Base-by-base conservation (phyloP, 2,888 invertebrate genomes). In the Amblyteles armatorius region DNA sequence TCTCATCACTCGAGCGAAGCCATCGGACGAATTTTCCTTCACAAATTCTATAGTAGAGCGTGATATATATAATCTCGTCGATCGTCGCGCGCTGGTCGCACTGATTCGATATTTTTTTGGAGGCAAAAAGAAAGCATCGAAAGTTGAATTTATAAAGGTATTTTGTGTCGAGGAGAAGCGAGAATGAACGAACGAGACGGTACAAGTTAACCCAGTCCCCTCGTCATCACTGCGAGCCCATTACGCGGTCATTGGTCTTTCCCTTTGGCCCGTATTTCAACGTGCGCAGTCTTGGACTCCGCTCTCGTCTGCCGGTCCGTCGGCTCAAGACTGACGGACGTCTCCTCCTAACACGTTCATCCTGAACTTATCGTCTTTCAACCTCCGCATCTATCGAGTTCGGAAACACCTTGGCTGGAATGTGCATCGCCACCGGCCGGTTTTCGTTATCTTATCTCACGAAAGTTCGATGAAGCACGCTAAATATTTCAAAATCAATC, bases 21-120 rank as follows among this genome's bases (percentile, higher is more conserved):
- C 90, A 89, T 88, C 89, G 89, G 90, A 91, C 92, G 91, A 91
- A 91, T 92, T 91, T 90, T 88, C 88, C 78, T 88, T 89, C 80
- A 85, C 83, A 88, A 88, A 88, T 90, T 40, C 22, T 57, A 29
- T 60, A 7, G 16, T 69, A 19, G 13, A 9, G 16, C 33, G n/a
- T 19, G 2, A 19, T 16, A 19, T n/a, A 19, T n/a, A 52, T 52
- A 19, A 19, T 52, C 5, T 19, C 52, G 52, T 33, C 33, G 6
- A 6, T 55, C 55, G 2, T 57, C 57, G 44, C 4, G 13, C 44
- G 4, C 16, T 16, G 44, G 4, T 48, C 44, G 16, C 16, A 48
- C 11, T 16, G 44, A 48, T 48, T 48, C 16, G 13, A 16, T 48
- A 48, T 16, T 16, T 48, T 13, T 48, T 16, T 48, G 3, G 13